phyloP scores from a whole-genome alignment of 2,888 invertebrate genomes.

The Eristalis arbustorum region DNA sequence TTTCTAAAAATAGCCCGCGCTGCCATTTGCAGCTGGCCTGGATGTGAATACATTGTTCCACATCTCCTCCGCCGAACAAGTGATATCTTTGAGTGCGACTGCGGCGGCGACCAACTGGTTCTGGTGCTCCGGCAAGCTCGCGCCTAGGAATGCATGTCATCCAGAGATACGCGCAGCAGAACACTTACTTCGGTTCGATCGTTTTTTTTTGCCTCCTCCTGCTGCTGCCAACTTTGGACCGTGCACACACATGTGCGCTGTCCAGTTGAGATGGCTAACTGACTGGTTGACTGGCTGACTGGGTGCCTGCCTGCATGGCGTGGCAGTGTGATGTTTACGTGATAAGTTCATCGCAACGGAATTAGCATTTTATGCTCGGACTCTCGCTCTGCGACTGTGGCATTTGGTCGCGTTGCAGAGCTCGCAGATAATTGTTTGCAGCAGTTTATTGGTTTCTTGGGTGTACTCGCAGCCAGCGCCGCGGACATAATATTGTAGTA shows the following conservation, averaged over 20 bases:
- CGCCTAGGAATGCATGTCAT: slow-evolving; percentile 42
- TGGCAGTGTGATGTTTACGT: slow-evolving; percentile 56
- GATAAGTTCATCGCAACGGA: slow-evolving; percentile 64
- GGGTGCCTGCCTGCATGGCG: background rate
- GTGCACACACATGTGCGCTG: slow-evolving; percentile 49
- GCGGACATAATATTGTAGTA: slow-evolving; percentile 42
- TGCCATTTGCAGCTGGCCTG: slow-evolving; percentile 55
- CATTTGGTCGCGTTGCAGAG: slow-evolving; percentile 12
- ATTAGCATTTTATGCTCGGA: slow-evolving; percentile 52
- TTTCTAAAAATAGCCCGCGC: slow-evolving; percentile 60
- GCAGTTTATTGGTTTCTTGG: slow-evolving; percentile 58
- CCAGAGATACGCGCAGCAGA: slow-evolving; percentile 33
- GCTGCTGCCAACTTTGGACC: slow-evolving; percentile 34
- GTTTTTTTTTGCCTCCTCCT: background rate
- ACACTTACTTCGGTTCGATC: background rate
- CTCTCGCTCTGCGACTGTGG: slow-evolving; percentile 23
- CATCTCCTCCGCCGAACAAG: slow-evolving; percentile 41
- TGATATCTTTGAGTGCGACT: slow-evolving; percentile 48
- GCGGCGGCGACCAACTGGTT: slow-evolving; percentile 12
- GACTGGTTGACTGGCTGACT: background rate
- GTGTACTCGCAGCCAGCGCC: slow-evolving; percentile 47
- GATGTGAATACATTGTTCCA: slow-evolving; percentile 30
- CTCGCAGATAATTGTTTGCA: slow-evolving; percentile 47
- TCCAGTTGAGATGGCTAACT: slow-evolving; percentile 56
- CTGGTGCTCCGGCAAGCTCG: background rate